These are phyloP conservation scores for Ostrea edulis DNA, from an alignment of 1,140 invertebrate genomes.

Conservation along the genomic window DNA sequence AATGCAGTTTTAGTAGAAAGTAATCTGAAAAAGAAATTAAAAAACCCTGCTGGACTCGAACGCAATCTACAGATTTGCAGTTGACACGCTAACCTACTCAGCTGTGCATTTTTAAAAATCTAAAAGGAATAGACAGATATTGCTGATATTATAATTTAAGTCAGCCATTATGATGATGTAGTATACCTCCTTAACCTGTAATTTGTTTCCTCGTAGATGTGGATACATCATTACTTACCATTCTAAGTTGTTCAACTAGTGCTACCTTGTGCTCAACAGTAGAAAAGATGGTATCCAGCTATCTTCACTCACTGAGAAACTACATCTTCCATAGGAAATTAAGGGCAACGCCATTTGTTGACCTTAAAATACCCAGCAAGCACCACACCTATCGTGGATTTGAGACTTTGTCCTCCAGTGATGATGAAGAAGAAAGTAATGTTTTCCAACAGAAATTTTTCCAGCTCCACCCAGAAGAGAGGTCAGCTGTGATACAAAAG, in stretches of 20 bases:
- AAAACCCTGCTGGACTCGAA: no score
- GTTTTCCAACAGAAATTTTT: conserved; percentile 49
- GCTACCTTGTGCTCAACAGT: conserved; percentile 16
- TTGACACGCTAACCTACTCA: no score
- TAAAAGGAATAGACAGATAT: no score
- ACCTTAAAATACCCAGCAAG: conserved; percentile 59
- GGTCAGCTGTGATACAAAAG: conserved; percentile 45
- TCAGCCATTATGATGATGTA: no score
- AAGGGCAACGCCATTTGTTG: conserved; percentile 63
- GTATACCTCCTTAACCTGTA: not conserved
- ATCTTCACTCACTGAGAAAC: conserved; percentile 67
- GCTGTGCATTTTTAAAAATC: no score
- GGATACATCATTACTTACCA: conserved; percentile 69
- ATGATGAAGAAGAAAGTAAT: conserved; percentile 43
- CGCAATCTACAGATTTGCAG: no score
- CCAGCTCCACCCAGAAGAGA: conserved; percentile 46
- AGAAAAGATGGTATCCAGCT: conserved; percentile 53
- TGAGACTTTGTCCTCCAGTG: conserved; percentile 36
- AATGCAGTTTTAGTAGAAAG: no score
- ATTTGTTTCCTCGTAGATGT: conserved; percentile 64
- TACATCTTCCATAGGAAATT: conserved; percentile 67
- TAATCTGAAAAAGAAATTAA: no score
- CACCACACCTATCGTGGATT: conserved; percentile 21
- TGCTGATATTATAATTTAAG: no score
- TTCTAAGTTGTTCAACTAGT: conserved; percentile 63